phyloP scores from a whole-genome alignment of 2,113 vertebrate species.

The Sarotherodon lohbergeri region DNA sequence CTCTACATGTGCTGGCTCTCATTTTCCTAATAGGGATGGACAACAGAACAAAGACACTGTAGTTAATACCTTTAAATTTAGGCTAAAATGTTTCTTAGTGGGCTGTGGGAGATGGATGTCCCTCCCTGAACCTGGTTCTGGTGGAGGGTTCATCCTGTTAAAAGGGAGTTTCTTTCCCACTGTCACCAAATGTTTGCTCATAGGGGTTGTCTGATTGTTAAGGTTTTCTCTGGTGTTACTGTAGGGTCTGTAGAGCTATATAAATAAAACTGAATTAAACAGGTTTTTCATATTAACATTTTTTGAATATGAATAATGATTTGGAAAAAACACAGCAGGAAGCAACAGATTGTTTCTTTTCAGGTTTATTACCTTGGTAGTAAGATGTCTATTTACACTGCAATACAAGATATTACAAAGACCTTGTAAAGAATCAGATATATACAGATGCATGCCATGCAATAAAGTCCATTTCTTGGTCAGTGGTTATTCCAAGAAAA shows the following conservation, averaged over 20 bases:
- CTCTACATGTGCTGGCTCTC: neutral
- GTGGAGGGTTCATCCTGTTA: neutral
- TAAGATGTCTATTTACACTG: slow-evolving; percentile 31
- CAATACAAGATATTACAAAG: neutral
- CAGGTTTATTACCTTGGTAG: slow-evolving; percentile 32
- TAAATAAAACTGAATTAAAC: neutral
- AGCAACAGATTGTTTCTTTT: neutral
- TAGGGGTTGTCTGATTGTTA: neutral
- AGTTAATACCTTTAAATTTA: neutral
- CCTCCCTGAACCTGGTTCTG: neutral
- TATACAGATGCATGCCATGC: neutral
- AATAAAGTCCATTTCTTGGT: neutral
- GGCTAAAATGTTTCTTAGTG: neutral
- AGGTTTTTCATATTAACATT: neutral
- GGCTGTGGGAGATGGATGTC: neutral
- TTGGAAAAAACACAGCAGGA: too few relatives aligned
- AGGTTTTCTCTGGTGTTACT: neutral
- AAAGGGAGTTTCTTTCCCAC: neutral
- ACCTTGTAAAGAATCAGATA: neutral
- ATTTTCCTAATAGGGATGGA: neutral
- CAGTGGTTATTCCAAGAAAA: neutral
- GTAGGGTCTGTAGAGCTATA: neutral
- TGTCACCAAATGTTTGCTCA: neutral
- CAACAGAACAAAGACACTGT: neutral
- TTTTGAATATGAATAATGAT: too few relatives aligned